Percentiles rank a stretch among this genome's conserved stretches.
Conservation (phyloP, 1,140 invertebrate genomes). For the Apocrypta bakeri region DNA sequence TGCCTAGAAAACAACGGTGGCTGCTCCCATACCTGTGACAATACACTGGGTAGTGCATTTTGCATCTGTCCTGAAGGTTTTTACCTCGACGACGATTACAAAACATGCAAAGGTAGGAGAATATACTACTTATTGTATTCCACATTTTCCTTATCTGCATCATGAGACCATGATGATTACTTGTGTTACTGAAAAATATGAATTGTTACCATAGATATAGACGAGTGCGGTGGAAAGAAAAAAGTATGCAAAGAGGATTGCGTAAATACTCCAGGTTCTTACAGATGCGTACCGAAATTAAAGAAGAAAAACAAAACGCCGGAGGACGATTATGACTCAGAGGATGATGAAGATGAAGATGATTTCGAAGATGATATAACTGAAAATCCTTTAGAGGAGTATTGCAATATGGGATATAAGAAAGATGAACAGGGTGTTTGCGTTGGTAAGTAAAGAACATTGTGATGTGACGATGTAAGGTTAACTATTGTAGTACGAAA, state of each 20-base stretch:
- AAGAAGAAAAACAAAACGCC: slow-evolving; percentile 64
- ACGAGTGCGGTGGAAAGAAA: slow-evolving; percentile 78
- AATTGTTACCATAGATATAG: slow-evolving; percentile 76
- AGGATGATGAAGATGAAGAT: slow-evolving; percentile 59
- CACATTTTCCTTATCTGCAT: too few species aligned
- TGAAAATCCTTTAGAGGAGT: slow-evolving; percentile 66
- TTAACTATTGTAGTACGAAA: too few species aligned
- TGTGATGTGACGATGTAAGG: too few species aligned
- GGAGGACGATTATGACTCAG: slow-evolving; percentile 66
- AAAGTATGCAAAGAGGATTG: slow-evolving; percentile 69
- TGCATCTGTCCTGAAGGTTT: slow-evolving; percentile 79
- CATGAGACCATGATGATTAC: too few species aligned
- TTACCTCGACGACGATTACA: slow-evolving; percentile 73
- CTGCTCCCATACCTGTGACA: slow-evolving; percentile 77
- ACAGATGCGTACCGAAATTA: slow-evolving; percentile 71
- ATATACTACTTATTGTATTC: too few species aligned
- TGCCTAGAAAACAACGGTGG: slow-evolving; percentile 76
- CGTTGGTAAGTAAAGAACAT: slow-evolving; percentile 63
- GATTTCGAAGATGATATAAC: slow-evolving; percentile 61
- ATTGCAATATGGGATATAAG: slow-evolving; percentile 73
- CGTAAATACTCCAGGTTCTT: slow-evolving; percentile 77
- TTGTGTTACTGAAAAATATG: neutral
- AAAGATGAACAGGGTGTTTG: slow-evolving; percentile 74
- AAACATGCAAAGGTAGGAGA: slow-evolving; percentile 73
- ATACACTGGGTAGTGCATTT: slow-evolving; percentile 77